A percentile compares a stretch with the other conserved stretches of the same genome.
Conservation (phyloP, 2,797 vertebrate genomes). For the Melanotaenia pygmaea region DNA sequence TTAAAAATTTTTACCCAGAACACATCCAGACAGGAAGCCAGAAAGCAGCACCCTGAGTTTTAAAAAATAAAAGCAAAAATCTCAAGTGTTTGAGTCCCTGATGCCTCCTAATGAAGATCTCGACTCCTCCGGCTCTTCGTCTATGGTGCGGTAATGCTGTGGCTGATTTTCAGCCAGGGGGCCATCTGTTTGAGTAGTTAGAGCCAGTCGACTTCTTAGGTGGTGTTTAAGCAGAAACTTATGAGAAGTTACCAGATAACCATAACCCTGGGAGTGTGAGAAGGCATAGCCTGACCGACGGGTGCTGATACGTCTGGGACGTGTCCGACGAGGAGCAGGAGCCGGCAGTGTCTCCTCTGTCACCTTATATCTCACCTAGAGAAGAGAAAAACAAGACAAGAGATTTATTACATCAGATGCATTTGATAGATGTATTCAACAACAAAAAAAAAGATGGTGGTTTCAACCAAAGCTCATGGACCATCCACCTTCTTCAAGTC, state of each 20-base stretch:
- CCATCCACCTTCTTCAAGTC: too few species aligned
- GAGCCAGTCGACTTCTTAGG: slow-evolving; percentile 41
- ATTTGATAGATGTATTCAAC: background rate
- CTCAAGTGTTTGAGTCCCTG: background rate
- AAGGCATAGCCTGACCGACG: slow-evolving; percentile 95
- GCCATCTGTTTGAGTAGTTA: slow-evolving; percentile 62
- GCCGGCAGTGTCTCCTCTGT: slow-evolving; percentile 75
- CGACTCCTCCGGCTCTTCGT: slow-evolving; percentile 41
- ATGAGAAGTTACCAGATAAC: slow-evolving; percentile 91
- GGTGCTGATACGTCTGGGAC: slow-evolving; percentile 73
- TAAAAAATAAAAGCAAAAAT: background rate
- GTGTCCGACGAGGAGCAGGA: slow-evolving; percentile 59
- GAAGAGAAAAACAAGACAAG: background rate
- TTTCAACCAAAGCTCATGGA: background rate
- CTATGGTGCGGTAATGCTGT: slow-evolving; percentile 75
- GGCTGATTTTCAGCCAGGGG: slow-evolving; percentile 70
- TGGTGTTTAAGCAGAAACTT: slow-evolving; percentile 82
- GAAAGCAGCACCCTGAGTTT: background rate
- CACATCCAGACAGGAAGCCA: background rate
- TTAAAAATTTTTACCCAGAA: slow-evolving; percentile 2
- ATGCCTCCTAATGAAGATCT: slow-evolving; percentile 1
- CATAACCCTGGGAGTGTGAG: slow-evolving; percentile 92
- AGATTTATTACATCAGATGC: background rate
- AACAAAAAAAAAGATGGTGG: background rate
- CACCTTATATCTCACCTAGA: slow-evolving; percentile 87